Evolutionary conservation across 1,140 invertebrate genomes (phyloP), one percentile per base, ranked within the genome.

Genomic region (Pseudobourletiella spinata): DNA sequence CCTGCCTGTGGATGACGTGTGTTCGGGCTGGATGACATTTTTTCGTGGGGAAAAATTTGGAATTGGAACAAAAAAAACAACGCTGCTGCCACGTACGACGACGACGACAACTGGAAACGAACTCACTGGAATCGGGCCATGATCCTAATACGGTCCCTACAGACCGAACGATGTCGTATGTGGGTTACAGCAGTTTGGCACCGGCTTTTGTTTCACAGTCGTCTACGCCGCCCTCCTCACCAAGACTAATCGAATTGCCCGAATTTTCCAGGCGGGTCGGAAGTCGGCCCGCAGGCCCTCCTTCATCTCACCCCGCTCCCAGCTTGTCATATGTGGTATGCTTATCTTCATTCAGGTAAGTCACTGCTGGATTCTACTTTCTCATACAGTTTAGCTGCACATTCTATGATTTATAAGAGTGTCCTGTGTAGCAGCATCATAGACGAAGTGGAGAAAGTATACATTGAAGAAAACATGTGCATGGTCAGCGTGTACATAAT

Each of bases 261-360:
- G 92, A 18, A 95, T 96, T 68, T 95, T 96, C 76, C 86, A 88
- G 66, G 87, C 88, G 2, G 86, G 90, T 59, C 89, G 89, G 72
- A 84, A 86, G 62, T 91, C 90, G 14, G 89, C 91, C 0, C 86
- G 88, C 72, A 76, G 91, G 63, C 92, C 93, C 3, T 87, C 84
- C 18, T 91, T 95, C 73, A 96, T 96, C 67, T 94, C 91, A 32
- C 93, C 94, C 1, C 84, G 85, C 70, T 96, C 93, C 1, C 94
- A 98, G 74, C 79, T 97, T 29, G 83, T 90, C 65, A 96, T 97
- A 71, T 95, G 92, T 72, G 77, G 81, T 43, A 83, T 84, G 52
- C 77, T 96, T 18, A 82, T 95, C n/a, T 82, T 79, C 30, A 80
- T 92, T 14, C 90, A 93, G 82, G 84, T 87, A 76, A 73, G 20